Evolutionary conservation across 1,140 invertebrate species (phyloP).

Genomic region (Drosophila azteca): DNA sequence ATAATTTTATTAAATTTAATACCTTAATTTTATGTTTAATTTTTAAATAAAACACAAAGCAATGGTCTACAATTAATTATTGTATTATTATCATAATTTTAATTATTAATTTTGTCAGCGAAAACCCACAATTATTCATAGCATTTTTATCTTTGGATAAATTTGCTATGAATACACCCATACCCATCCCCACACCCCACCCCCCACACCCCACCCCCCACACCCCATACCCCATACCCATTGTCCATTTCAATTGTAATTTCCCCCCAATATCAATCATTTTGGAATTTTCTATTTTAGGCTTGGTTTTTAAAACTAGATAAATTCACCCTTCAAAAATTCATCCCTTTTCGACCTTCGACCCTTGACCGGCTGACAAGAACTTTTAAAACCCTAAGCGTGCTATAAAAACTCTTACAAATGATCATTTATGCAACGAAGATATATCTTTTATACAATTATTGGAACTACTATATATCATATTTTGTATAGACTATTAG

Average conservation of each 20-base stretch:
- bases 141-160: slow-evolving; percentile 61
- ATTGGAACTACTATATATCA: slow-evolving; percentile 9
- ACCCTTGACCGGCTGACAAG: slow-evolving; percentile 6
- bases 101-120: slow-evolving; percentile 21
- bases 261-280: neutral
- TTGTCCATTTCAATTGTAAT: slow-evolving; percentile 5
- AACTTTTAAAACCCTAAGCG: slow-evolving; percentile 22
- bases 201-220: neutral
- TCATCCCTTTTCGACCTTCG: too few species aligned
- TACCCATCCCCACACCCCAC: too few species aligned
- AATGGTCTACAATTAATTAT: slow-evolving; percentile 43
- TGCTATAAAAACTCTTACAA: slow-evolving; percentile 47
- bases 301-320: slow-evolving; percentile 71
- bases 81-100: slow-evolving; percentile 44
- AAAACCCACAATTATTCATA: slow-evolving; percentile 34
- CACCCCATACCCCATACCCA: neutral
- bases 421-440: slow-evolving; percentile 40
- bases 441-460: slow-evolving; percentile 29
- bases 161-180: slow-evolving; percentile 40
- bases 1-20: slow-evolving; percentile 39
- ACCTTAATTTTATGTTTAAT: slow-evolving; percentile 41
- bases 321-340: slow-evolving; percentile 53
- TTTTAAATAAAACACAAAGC: slow-evolving; percentile 46
- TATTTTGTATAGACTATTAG: slow-evolving; percentile 53
- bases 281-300: slow-evolving; percentile 76